Percentiles rank a stretch among this genome's conserved stretches.
Evolutionary conservation across 2,888 invertebrate species (phyloP).

Genomic region (Schrankia costaestrigalis): DNA sequence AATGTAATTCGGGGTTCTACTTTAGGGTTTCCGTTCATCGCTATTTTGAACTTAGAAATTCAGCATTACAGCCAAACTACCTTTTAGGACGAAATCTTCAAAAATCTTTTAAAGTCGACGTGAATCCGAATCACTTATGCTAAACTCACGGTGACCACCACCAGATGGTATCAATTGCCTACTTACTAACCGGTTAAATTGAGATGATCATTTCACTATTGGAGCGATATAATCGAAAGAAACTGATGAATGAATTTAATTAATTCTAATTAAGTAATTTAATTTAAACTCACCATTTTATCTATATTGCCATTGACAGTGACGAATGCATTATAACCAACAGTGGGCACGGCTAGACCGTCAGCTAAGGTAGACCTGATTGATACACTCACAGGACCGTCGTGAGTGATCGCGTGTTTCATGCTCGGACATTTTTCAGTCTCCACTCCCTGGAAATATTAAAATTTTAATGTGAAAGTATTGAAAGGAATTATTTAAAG

Average conservation of each 20-base stretch:
- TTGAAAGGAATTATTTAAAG: too few species aligned
- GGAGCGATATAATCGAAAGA: not conserved
- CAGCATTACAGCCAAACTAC: too few species aligned
- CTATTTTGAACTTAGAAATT: too few species aligned
- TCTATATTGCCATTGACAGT: conserved; percentile 88
- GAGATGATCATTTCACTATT: too few species aligned
- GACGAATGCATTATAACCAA: conserved; percentile 91
- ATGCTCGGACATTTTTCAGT: conserved; percentile 95
- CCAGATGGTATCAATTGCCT: not conserved
- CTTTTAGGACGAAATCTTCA: too few species aligned
- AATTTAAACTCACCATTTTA: conserved; percentile 82
- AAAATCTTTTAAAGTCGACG: too few species aligned
- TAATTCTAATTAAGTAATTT: not conserved
- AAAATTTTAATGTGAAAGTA: not conserved
- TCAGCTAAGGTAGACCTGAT: conserved; percentile 91
- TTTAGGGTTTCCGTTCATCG: too few species aligned
- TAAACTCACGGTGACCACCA: not conserved
- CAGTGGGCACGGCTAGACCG: conserved; percentile 92
- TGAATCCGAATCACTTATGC: too few species aligned
- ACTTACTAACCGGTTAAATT: too few species aligned
- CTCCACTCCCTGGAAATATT: conserved; percentile 87
- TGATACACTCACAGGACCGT: conserved; percentile 84
- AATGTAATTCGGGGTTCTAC: too few species aligned
- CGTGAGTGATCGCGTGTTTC: conserved; percentile 84
- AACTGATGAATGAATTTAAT: not conserved